Conservation (phyloP, 2,888 invertebrate species). For the Erynnis tages region DNA sequence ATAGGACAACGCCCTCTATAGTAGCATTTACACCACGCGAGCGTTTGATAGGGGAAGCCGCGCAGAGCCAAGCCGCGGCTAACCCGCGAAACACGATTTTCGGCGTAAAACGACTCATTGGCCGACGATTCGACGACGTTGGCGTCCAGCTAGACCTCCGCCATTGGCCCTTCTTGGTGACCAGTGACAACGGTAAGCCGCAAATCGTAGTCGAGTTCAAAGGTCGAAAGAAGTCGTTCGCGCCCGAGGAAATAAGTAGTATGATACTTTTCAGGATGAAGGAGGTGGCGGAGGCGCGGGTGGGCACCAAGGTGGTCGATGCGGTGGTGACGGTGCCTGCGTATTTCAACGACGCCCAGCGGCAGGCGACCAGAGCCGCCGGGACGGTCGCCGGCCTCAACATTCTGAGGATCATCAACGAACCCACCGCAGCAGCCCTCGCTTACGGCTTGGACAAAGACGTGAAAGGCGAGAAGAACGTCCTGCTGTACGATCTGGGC, state of each 20-base stretch:
- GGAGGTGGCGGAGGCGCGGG: constrained; percentile 53
- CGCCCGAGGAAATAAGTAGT: constrained; percentile 62
- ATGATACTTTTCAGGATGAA: constrained; percentile 65
- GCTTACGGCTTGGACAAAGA: constrained; percentile 54
- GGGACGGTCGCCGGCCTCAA: constrained; percentile 59
- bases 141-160: constrained; percentile 58
- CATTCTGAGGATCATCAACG: constrained; percentile 57
- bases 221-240: constrained; percentile 47
- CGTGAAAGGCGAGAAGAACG: constrained; percentile 44
- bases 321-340: constrained; percentile 68
- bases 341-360: constrained; percentile 61
- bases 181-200: constrained; percentile 61
- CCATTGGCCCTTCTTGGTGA: constrained; percentile 54
- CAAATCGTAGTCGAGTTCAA: constrained; percentile 52
- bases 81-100: constrained; percentile 61
- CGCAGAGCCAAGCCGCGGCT: constrained; percentile 53
- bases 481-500: constrained; percentile 62
- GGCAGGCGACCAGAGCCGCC: constrained; percentile 57
- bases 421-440: constrained; percentile 63
- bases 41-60: constrained; percentile 58
- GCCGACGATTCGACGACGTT: constrained; percentile 55
- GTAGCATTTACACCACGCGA: constrained; percentile 57
- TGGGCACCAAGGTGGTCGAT: constrained; percentile 50
- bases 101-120: constrained; percentile 60
- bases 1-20: constrained; percentile 57